A percentile compares a stretch with the other conserved stretches of the same genome.
Evolutionary conservation across 2,113 vertebrate genomes (phyloP).

Genomic region (Nesogale talazaci): DNA sequence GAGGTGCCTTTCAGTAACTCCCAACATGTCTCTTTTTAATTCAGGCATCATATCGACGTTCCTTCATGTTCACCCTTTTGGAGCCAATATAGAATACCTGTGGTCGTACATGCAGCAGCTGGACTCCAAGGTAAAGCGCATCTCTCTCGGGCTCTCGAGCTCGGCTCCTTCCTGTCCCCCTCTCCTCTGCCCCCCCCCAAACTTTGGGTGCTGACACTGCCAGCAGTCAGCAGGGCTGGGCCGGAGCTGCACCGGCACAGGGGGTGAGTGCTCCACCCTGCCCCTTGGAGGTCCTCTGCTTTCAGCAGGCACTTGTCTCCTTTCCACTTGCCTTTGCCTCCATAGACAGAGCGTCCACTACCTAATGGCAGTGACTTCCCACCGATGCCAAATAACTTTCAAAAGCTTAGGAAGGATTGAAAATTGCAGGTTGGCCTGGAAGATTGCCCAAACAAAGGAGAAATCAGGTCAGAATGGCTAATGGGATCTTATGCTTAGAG

Average conservation of each 20-base stretch:
- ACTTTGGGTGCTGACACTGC: constrained; percentile 27
- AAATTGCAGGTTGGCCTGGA: neutral
- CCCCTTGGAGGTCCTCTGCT: constrained; percentile 60
- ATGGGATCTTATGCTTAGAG: neutral
- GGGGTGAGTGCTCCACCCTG: constrained; percentile 52
- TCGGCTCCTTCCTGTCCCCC: constrained; percentile 52
- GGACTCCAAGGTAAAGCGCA: constrained; percentile 93
- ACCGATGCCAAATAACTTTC: constrained; percentile 64
- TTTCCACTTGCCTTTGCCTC: constrained; percentile 57
- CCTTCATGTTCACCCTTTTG: constrained; percentile 97
- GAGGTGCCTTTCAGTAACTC: constrained; percentile 40
- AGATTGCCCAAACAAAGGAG: neutral
- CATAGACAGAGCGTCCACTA: constrained; percentile 55
- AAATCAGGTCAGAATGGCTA: neutral
- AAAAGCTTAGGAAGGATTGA: constrained; percentile 44
- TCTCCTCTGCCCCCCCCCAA: neutral
- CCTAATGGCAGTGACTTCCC: constrained; percentile 50
- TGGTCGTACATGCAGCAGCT: constrained; percentile 98
- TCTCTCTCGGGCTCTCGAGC: constrained; percentile 68
- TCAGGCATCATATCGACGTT: constrained; percentile 97
- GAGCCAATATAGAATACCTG: constrained; percentile 97
- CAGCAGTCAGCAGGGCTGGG: too few relatives aligned
- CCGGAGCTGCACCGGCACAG: neutral
- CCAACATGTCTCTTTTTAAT: constrained; percentile 76
- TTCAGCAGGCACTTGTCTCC: neutral